A percentile compares a stretch with the other conserved stretches of the same genome.
phyloP scores from a whole-genome alignment of 2,888 invertebrate species.

The Scaptomyza tumidula region DNA sequence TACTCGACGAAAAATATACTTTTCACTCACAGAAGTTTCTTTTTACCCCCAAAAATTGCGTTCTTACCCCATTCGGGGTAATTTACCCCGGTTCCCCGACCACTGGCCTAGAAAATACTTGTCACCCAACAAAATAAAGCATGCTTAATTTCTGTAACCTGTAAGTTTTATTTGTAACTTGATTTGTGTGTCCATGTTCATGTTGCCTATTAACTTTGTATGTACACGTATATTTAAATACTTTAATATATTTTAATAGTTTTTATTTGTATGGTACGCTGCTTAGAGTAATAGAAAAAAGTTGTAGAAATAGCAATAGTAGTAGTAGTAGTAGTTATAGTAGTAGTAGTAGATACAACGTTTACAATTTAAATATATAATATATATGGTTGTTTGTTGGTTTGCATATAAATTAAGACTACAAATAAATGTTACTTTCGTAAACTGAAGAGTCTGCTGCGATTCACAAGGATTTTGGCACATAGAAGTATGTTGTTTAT shows the following conservation, averaged over 20 bases:
- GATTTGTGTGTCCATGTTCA: neutral
- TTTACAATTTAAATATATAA: constrained; percentile 50
- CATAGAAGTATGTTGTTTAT: constrained; percentile 37
- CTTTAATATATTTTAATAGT: constrained; percentile 50
- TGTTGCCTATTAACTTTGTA: neutral
- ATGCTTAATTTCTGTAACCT: neutral
- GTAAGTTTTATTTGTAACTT: neutral
- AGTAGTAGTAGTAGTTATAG: constrained; percentile 28
- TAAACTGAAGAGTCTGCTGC: constrained; percentile 27
- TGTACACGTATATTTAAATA: constrained; percentile 58
- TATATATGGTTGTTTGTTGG: constrained; percentile 15
- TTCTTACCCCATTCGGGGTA: no score
- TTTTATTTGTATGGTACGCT: constrained; percentile 26
- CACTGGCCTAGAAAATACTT: no score
- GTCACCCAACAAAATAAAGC: neutral
- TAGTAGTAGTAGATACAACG: constrained; percentile 50
- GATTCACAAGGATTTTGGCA: constrained; percentile 62
- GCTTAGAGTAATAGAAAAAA: constrained; percentile 59
- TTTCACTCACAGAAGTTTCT: no score
- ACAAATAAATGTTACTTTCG: constrained; percentile 51
- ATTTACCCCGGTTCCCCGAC: no score
- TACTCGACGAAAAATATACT: no score
- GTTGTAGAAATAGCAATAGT: constrained; percentile 37
- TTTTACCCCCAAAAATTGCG: no score
- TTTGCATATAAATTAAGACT: constrained; percentile 53